phyloP scores from a whole-genome alignment of 2,888 invertebrate genomes.

The Athalia circularis region DNA sequence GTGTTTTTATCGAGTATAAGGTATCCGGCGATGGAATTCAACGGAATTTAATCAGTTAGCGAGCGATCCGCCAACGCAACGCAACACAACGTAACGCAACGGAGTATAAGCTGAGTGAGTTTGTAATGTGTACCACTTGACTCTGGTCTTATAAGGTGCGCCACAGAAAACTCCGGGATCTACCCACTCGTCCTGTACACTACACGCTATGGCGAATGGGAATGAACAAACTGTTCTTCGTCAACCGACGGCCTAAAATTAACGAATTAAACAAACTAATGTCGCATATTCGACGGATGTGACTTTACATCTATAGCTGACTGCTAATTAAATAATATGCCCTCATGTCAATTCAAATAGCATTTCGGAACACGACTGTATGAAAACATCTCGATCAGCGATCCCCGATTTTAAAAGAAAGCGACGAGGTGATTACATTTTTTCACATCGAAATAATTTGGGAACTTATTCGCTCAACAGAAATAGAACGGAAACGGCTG shows the following conservation, averaged over 20 bases:
- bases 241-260: conserved; percentile 2
- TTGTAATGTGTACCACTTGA: conserved; percentile 41
- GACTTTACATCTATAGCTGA: too few relatives aligned
- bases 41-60: conserved; percentile 59
- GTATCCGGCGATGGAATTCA: conserved; percentile 55
- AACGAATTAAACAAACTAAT: background rate
- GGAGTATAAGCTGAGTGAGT: conserved; percentile 2
- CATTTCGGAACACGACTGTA: too few relatives aligned
- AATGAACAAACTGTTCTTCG: background rate
- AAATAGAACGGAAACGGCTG: too few relatives aligned
- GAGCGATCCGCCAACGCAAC: conserved; percentile 67
- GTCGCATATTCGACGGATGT: too few relatives aligned
- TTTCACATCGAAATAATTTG: too few relatives aligned
- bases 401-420: too few relatives aligned
- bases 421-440: too few relatives aligned
- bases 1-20: conserved; percentile 1
- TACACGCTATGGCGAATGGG: background rate
- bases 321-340: too few relatives aligned
- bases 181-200: conserved; percentile 29
- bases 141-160: conserved; percentile 48
- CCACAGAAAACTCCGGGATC: conserved; percentile 31
- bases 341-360: too few relatives aligned
- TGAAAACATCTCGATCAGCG: too few relatives aligned
- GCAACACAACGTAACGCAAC: conserved; percentile 11
- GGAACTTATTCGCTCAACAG: too few relatives aligned